Evolutionary conservation across 2,797 vertebrate species (phyloP).

Genomic region (Micromesistius poutassou): DNA sequence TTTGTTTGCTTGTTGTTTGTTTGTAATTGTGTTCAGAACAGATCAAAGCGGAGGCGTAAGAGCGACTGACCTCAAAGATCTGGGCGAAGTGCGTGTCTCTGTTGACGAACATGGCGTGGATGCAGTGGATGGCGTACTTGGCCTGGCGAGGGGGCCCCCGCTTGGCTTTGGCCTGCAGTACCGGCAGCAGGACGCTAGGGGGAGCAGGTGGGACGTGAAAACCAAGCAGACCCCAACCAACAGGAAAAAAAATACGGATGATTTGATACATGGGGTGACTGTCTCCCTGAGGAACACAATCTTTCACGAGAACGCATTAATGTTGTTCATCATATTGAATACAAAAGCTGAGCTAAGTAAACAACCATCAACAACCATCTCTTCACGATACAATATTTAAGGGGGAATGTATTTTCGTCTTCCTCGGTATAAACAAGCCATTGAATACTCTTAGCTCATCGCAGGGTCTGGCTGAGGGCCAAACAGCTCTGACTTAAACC

Average conservation of each 20-base stretch:
- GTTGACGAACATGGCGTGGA: slow-evolving; percentile 96
- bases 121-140: slow-evolving; percentile 97
- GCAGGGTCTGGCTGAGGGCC: background rate
- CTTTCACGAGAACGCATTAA: background rate
- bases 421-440: background rate
- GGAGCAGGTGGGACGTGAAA: slow-evolving; percentile 36
- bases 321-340: background rate
- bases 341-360: background rate
- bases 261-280: background rate
- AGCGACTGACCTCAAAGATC: slow-evolving; percentile 91
- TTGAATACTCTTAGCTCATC: background rate
- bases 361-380: background rate
- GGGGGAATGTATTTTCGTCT: background rate
- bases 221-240: background rate
- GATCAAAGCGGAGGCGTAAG: background rate
- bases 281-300: background rate
- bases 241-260: background rate
- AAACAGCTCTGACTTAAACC: background rate
- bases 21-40: background rate
- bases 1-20: background rate
- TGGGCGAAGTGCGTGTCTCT: slow-evolving; percentile 98
- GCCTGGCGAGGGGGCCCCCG: slow-evolving; percentile 93
- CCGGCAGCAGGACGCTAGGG: slow-evolving; percentile 88
- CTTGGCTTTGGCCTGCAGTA: slow-evolving; percentile 96
- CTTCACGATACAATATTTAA: background rate